These are phyloP conservation scores for Empis stercorea DNA, from an alignment of 2,888 invertebrate genomes.

Conservation along the genomic window DNA sequence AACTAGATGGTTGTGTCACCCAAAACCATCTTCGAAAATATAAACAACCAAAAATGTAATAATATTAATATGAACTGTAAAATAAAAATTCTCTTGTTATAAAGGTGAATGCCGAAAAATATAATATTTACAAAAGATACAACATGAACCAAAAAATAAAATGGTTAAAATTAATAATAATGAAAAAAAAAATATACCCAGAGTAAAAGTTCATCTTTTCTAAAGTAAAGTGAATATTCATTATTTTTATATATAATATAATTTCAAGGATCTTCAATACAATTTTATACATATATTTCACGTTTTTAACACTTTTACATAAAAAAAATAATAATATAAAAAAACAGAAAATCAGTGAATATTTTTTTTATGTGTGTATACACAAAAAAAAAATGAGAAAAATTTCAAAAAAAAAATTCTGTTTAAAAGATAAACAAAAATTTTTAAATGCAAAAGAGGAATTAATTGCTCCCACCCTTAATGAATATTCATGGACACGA, in stretches of 20 bases:
- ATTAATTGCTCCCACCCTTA: conserved; percentile 1
- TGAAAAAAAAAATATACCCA: background rate
- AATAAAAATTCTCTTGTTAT: no score
- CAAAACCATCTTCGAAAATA: no score
- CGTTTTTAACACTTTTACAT: no score
- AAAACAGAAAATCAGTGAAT: background rate
- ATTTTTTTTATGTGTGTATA: background rate
- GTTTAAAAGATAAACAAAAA: background rate
- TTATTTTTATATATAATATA: background rate
- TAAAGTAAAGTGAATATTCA: background rate
- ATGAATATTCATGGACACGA: conserved; percentile 1
- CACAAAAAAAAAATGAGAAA: background rate
- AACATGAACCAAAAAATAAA: background rate
- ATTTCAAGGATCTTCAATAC: no score
- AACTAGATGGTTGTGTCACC: no score
- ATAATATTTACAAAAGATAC: background rate
- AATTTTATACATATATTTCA: no score
- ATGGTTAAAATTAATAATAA: background rate
- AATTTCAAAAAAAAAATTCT: no score
- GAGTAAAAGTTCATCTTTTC: background rate
- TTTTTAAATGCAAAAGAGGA: background rate
- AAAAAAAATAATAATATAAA: no score
- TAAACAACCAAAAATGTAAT: no score
- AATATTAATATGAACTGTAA: no score
- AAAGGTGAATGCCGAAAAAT: no score